Evolutionary conservation across 2,888 invertebrate species (phyloP).

Genomic region (Phoronis australis): DNA sequence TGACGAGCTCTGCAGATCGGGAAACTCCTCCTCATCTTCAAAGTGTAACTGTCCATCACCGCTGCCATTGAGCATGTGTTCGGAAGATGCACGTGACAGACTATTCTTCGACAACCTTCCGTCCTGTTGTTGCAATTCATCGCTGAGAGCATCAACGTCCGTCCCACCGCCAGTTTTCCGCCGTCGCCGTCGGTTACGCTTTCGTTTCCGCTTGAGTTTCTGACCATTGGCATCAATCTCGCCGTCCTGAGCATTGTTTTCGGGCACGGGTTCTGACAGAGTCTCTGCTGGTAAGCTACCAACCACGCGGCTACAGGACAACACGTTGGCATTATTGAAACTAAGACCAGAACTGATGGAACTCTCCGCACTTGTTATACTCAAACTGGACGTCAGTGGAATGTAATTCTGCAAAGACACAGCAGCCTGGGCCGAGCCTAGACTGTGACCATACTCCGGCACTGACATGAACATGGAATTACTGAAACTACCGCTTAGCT

Average conservation of each 20-base stretch:
- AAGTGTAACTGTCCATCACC: conserved; percentile 25
- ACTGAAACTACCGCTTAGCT: too few relatives aligned
- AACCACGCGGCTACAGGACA: too few relatives aligned
- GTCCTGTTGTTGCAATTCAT: conserved; percentile 5
- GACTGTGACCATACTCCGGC: background rate
- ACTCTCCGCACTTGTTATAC: background rate
- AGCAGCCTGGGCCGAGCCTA: background rate
- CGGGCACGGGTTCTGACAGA: conserved; percentile 3
- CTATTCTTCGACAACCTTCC: conserved; percentile 12
- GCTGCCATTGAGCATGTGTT: background rate
- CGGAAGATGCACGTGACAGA: conserved; percentile 13
- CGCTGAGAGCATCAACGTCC: conserved; percentile 8
- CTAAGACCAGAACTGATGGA: too few relatives aligned
- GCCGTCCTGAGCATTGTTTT: conserved; percentile 1
- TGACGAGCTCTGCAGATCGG: conserved; percentile 29
- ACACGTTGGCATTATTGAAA: too few relatives aligned
- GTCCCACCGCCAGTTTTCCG: conserved; percentile 1
- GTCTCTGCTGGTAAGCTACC: background rate
- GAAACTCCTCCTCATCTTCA: conserved; percentile 47
- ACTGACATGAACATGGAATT: too few relatives aligned
- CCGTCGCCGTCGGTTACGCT: conserved; percentile 7
- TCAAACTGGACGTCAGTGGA: background rate
- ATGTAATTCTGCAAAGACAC: background rate
- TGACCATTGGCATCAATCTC: background rate
- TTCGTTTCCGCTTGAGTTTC: conserved; percentile 16